Evolutionary conservation across 1,140 invertebrate genomes (phyloP).

Genomic region (Schlechtendalia chinensis): DNA sequence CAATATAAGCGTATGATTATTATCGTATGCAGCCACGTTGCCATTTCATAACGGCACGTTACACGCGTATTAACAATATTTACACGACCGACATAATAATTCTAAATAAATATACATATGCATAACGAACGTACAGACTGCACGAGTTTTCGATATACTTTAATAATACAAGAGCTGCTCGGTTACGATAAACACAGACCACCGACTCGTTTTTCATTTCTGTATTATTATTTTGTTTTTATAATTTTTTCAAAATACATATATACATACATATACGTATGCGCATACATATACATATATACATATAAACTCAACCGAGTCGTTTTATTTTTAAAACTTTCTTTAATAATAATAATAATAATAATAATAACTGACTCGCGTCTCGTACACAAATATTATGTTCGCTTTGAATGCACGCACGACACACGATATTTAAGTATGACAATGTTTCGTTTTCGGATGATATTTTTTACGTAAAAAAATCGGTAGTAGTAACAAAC

Average conservation of each 20-base stretch:
- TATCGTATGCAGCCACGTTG: not conserved
- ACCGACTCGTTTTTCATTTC: too few relatives aligned
- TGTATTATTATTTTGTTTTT: too few relatives aligned
- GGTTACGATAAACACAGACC: too few relatives aligned
- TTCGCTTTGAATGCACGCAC: not conserved
- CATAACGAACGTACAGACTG: not conserved
- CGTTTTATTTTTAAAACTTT: too few relatives aligned
- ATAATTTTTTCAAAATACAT: too few relatives aligned
- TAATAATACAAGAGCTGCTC: too few relatives aligned
- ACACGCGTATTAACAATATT: not conserved
- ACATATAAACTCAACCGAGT: too few relatives aligned
- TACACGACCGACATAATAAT: not conserved
- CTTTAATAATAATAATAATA: too few relatives aligned
- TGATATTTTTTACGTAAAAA: not conserved
- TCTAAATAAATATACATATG: not conserved
- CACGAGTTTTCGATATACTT: not conserved
- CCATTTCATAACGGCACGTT: not conserved
- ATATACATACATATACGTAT: too few relatives aligned
- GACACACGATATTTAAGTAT: too few relatives aligned
- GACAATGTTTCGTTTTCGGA: not conserved
- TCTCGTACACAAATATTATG: not conserved
- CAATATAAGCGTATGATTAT: not conserved
- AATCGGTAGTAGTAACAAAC: conserved; percentile 10
- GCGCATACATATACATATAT: too few relatives aligned
- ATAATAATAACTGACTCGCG: too few relatives aligned